These are phyloP conservation scores for Pampusana beccarii DNA, from an alignment of 2,113 vertebrate genomes.

Conservation along the genomic window DNA sequence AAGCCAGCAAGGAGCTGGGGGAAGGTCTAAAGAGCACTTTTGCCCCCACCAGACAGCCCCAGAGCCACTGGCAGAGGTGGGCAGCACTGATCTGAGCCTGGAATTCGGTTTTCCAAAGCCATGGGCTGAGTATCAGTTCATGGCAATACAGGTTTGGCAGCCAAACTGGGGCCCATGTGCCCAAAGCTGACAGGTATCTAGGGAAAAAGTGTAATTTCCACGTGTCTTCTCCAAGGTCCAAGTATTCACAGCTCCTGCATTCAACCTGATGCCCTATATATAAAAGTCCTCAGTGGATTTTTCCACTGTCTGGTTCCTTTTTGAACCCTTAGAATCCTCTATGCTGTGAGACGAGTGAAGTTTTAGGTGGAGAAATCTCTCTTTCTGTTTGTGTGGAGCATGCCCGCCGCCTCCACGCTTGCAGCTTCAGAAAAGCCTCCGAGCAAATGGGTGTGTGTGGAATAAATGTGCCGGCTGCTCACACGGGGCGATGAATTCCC, in stretches of 20 bases:
- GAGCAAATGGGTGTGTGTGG: fast-evolving
- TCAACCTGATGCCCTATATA: not conserved
- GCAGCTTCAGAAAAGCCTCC: not conserved
- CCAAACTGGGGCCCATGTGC: fast-evolving
- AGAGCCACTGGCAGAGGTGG: not conserved
- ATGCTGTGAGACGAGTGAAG: not conserved
- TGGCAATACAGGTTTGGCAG: not conserved
- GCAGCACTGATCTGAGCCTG: not conserved
- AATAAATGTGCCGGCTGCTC: not conserved
- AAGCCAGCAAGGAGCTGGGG: not conserved
- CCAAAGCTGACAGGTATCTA: fast-evolving
- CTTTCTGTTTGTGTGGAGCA: not conserved
- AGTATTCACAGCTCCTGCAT: fast-evolving
- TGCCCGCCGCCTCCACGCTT: fast-evolving
- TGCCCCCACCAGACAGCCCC: fast-evolving
- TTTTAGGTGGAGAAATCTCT: not conserved
- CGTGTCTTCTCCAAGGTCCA: not conserved
- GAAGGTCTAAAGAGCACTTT: not conserved
- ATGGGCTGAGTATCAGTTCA: not conserved
- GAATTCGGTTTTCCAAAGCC: not conserved
- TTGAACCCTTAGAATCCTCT: not conserved
- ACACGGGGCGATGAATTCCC: fast-evolving
- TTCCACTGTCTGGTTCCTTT: not conserved
- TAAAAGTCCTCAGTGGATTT: not conserved
- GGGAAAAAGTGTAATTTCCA: not conserved